A percentile compares a stretch with the other conserved stretches of the same genome.
phyloP scores from a whole-genome alignment of 1,140 invertebrate genomes.

The Drosophila azteca region DNA sequence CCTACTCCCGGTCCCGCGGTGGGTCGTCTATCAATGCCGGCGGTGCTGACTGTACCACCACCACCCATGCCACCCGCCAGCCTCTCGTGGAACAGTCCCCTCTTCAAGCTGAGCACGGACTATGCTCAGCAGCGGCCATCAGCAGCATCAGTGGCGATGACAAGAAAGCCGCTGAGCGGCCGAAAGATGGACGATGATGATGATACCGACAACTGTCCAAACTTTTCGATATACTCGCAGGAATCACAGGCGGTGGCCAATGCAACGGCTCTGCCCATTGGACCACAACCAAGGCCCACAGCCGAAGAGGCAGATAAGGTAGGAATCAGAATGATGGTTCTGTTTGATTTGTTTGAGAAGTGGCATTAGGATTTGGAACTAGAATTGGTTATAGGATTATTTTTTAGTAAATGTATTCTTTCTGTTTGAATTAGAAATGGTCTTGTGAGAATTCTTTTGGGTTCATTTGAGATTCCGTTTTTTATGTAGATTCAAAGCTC shows the following conservation, averaged over 20 bases:
- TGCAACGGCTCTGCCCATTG: constrained; percentile 82
- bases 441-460: too few relatives aligned
- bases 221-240: constrained; percentile 92
- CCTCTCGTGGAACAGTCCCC: constrained; percentile 59
- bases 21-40: constrained; percentile 47
- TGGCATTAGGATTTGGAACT: constrained; percentile 5
- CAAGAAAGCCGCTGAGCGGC: background rate
- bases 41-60: constrained; percentile 62
- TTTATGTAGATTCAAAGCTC: too few relatives aligned
- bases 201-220: constrained; percentile 90
- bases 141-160: constrained; percentile 1
- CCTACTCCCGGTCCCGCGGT: constrained; percentile 35
- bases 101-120: constrained; percentile 68
- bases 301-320: constrained; percentile 62
- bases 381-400: too few relatives aligned
- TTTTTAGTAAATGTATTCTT: too few relatives aligned
- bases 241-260: constrained; percentile 90
- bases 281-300: constrained; percentile 19
- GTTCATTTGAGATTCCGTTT: too few relatives aligned
- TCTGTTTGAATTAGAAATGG: too few relatives aligned
- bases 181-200: constrained; percentile 78
- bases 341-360: constrained; percentile 21
- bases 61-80: constrained; percentile 71
- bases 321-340: constrained; percentile 30
- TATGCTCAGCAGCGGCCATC: constrained; percentile 24